Conservation (phyloP, 2,888 invertebrate species). For the Scaptomyza reducta region DNA sequence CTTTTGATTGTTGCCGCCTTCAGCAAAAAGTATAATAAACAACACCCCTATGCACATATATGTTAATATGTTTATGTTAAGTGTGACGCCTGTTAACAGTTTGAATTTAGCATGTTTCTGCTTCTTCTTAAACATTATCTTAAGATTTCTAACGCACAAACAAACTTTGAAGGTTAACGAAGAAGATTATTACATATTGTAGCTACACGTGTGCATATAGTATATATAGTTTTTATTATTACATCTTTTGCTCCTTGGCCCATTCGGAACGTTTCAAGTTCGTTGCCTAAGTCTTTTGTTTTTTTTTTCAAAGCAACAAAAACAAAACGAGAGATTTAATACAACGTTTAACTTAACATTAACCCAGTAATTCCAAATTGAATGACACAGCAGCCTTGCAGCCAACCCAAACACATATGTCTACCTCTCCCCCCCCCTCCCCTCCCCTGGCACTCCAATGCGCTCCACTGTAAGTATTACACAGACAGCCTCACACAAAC, state of each 20-base stretch:
- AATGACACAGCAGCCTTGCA: conserved; percentile 66
- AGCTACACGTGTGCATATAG: too few relatives aligned
- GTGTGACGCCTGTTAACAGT: background rate
- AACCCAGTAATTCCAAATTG: conserved; percentile 61
- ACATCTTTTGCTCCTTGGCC: conserved; percentile 4
- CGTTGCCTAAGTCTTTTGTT: conserved; percentile 56
- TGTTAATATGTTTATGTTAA: background rate
- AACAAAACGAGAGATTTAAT: conserved; percentile 13
- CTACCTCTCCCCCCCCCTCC: background rate
- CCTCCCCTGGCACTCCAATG: too few relatives aligned
- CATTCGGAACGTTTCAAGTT: conserved; percentile 38
- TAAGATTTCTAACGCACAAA: too few relatives aligned
- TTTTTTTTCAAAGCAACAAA: conserved; percentile 23
- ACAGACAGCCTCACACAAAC: conserved; percentile 48
- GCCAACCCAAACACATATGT: background rate
- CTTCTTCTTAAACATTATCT: background rate
- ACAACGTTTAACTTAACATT: conserved; percentile 57
- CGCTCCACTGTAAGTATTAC: too few relatives aligned
- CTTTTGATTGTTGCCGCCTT: conserved; percentile 41
- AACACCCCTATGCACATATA: too few relatives aligned
- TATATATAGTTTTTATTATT: background rate
- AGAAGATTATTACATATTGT: too few relatives aligned
- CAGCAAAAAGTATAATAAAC: background rate
- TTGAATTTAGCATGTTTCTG: background rate
- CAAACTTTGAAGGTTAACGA: too few relatives aligned